These are phyloP conservation scores for Polypedilum pembai DNA, from an alignment of 1,140 invertebrate species.

Conservation along the genomic window DNA sequence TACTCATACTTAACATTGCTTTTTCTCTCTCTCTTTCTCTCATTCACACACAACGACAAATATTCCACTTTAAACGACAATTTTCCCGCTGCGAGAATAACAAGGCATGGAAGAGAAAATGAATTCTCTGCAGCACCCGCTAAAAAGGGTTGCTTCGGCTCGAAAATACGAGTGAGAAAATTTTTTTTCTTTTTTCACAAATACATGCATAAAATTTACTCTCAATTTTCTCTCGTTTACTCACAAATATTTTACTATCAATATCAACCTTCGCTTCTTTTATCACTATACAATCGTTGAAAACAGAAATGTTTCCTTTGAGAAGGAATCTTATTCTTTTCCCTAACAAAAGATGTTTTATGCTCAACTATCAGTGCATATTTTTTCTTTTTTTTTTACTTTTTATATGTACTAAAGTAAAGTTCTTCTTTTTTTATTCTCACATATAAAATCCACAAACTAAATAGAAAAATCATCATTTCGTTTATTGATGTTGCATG, in stretches of 20 bases:
- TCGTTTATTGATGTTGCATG: conserved; percentile 8
- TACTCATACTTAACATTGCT: too few relatives aligned
- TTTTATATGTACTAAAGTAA: not conserved
- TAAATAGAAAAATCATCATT: conserved; percentile 26
- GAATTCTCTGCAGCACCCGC: not conserved
- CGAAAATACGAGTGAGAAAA: not conserved
- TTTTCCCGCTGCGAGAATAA: not conserved
- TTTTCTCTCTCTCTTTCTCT: too few relatives aligned
- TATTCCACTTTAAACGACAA: not conserved
- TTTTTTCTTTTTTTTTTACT: not conserved
- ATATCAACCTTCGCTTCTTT: not conserved
- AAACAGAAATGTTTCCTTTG: not conserved
- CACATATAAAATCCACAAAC: conserved; percentile 2
- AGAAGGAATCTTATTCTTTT: not conserved
- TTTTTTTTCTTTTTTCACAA: not conserved
- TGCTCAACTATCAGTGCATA: not conserved
- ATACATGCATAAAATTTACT: not conserved
- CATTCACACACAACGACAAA: not conserved
- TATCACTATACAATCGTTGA: not conserved
- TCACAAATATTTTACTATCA: not conserved
- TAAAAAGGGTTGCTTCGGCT: conserved; percentile 14
- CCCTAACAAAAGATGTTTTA: not conserved
- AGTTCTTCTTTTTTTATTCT: not conserved
- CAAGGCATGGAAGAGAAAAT: not conserved
- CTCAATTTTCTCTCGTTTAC: not conserved